Percentiles rank a stretch among this genome's conserved stretches.
phyloP scores from a whole-genome alignment of 2,797 vertebrate genomes.

The Pygocentrus nattereri region DNA sequence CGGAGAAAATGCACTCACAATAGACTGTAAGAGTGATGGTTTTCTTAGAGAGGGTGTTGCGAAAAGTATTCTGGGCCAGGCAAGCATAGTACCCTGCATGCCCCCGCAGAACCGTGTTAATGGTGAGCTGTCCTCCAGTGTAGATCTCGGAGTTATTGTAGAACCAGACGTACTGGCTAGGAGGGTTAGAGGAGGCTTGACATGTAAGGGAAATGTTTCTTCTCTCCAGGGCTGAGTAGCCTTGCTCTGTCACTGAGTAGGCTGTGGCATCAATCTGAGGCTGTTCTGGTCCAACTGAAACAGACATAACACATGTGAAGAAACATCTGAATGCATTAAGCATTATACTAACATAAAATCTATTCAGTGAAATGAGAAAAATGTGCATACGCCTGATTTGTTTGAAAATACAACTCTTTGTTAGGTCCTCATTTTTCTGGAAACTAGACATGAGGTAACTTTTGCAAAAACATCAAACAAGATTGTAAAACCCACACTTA shows the following conservation, averaged over 20 bases:
- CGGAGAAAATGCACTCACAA: constrained; percentile 81
- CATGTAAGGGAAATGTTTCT: constrained; percentile 88
- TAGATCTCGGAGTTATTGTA: constrained; percentile 87
- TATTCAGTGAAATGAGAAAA: too few species aligned
- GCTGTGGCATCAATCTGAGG: constrained; percentile 87
- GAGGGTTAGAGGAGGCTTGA: constrained; percentile 87
- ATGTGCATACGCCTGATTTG: too few species aligned
- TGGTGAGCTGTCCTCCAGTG: constrained; percentile 80
- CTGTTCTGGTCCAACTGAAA: constrained; percentile 85
- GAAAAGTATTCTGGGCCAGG: constrained; percentile 85
- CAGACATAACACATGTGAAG: background rate
- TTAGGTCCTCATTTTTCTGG: too few species aligned
- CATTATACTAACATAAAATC: background rate
- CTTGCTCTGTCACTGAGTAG: constrained; percentile 79
- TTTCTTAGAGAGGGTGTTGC: constrained; percentile 85
- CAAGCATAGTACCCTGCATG: constrained; percentile 90
- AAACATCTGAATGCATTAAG: background rate
- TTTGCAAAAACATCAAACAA: background rate
- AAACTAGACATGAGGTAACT: background rate
- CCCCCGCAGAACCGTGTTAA: constrained; percentile 79
- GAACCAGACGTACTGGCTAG: constrained; percentile 90
- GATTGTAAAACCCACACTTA: background rate
- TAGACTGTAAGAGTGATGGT: constrained; percentile 87
- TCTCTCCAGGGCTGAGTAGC: constrained; percentile 86
- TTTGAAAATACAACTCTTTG: too few species aligned